Evolutionary conservation across 2,113 vertebrate genomes (phyloP).

Genomic region (Labeo catla): DNA sequence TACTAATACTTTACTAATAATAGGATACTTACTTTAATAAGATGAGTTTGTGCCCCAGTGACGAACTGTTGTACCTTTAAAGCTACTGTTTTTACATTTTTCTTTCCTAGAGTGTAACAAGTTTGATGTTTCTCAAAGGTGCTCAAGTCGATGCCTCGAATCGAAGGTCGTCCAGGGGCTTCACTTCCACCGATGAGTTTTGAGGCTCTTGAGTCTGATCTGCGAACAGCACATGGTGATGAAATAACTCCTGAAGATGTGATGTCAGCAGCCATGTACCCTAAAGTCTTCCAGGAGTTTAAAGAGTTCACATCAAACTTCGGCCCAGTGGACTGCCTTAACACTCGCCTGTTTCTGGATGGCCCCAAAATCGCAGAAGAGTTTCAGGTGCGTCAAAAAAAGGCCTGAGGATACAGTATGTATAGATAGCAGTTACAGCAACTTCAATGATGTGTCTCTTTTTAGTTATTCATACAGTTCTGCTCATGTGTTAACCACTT

Average conservation of each 20-base stretch:
- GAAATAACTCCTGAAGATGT: constrained; percentile 88
- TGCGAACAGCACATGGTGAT: constrained; percentile 75
- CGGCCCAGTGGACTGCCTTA: constrained; percentile 79
- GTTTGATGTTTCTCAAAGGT: constrained; percentile 73
- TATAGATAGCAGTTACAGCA: neutral
- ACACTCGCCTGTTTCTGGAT: constrained; percentile 83
- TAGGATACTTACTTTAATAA: too few species aligned
- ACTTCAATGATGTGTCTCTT: neutral
- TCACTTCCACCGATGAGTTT: constrained; percentile 86
- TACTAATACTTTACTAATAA: too few species aligned
- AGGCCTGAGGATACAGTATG: neutral
- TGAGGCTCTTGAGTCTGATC: constrained; percentile 76
- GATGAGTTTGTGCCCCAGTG: neutral
- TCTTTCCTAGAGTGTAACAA: neutral
- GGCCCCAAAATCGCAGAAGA: constrained; percentile 84
- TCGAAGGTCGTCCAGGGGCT: constrained; percentile 90
- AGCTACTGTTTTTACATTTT: neutral
- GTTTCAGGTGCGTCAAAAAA: constrained; percentile 75
- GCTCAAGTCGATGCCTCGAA: constrained; percentile 83
- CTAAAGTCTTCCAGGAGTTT: constrained; percentile 89
- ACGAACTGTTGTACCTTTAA: neutral
- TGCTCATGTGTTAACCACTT: neutral
- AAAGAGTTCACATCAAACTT: constrained; percentile 83
- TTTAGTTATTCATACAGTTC: neutral
- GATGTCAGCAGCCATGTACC: constrained; percentile 92